Conservation (phyloP, 2,888 invertebrate species). For the Toxonevra muliebris region DNA sequence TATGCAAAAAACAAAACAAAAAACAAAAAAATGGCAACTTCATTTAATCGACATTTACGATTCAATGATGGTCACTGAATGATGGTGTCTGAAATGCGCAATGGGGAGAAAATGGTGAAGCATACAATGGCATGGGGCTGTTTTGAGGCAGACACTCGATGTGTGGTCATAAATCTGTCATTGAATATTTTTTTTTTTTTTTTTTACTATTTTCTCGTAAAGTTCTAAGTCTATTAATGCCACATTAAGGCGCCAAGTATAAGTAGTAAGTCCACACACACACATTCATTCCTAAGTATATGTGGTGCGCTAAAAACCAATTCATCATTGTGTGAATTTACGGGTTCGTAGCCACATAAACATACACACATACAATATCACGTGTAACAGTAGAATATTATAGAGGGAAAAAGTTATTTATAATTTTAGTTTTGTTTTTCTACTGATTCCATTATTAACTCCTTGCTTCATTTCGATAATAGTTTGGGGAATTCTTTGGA, state of each 20-base stretch:
- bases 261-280: neutral
- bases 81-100: constrained; percentile 1
- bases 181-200: constrained; percentile 1
- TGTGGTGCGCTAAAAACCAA: no score
- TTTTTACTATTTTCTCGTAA: neutral
- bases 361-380: neutral
- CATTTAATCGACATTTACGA: neutral
- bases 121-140: neutral
- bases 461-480: no score
- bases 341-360: neutral
- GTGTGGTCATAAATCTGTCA: constrained; percentile 7
- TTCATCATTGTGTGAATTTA: no score
- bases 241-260: neutral
- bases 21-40: no score
- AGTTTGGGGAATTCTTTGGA: no score
- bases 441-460: no score
- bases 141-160: neutral
- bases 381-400: no score
- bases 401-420: no score
- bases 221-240: constrained; percentile 7
- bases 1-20: no score
- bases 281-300: no score
- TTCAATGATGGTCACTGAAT: constrained; percentile 3
- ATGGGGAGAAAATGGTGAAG: neutral
- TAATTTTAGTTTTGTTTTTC: no score